A percentile compares a stretch with the other conserved stretches of the same genome.
Conservation (phyloP, 2,113 vertebrate species). For the Callithrix jacchus region DNA sequence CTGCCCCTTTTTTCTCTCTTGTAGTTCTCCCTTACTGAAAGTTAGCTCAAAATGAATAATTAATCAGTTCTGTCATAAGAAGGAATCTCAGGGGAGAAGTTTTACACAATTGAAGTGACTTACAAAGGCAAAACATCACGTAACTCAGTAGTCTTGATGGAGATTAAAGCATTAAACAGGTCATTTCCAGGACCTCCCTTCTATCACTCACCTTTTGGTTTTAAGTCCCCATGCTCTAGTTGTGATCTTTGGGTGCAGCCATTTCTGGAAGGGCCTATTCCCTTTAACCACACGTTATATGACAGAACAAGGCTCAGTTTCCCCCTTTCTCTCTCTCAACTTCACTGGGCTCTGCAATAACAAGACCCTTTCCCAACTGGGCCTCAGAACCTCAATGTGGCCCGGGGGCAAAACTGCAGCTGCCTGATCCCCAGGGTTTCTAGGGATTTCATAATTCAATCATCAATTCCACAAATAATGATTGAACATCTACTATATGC, state of each 20-base stretch:
- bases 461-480: conserved; percentile 39
- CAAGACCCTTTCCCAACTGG: background rate
- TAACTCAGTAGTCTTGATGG: conserved; percentile 31
- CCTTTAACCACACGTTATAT: background rate
- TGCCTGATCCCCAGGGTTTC: background rate
- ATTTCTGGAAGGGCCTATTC: background rate
- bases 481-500: background rate
- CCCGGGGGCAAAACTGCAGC: background rate
- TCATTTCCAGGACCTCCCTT: background rate
- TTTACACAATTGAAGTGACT: conserved; percentile 37
- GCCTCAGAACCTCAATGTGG: background rate
- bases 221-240: conserved; percentile 10
- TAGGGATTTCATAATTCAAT: conserved; percentile 29
- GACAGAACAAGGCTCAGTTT: background rate
- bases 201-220: conserved; percentile 24
- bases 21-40: background rate
- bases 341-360: background rate
- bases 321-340: background rate
- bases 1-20: background rate
- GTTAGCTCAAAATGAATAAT: background rate
- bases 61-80: background rate
- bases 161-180: conserved; percentile 23
- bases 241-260: background rate
- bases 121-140: conserved; percentile 7
- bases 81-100: conserved; percentile 21